Base-by-base conservation (phyloP, 2,113 vertebrate genomes). In the Mormoops blainvillei region DNA sequence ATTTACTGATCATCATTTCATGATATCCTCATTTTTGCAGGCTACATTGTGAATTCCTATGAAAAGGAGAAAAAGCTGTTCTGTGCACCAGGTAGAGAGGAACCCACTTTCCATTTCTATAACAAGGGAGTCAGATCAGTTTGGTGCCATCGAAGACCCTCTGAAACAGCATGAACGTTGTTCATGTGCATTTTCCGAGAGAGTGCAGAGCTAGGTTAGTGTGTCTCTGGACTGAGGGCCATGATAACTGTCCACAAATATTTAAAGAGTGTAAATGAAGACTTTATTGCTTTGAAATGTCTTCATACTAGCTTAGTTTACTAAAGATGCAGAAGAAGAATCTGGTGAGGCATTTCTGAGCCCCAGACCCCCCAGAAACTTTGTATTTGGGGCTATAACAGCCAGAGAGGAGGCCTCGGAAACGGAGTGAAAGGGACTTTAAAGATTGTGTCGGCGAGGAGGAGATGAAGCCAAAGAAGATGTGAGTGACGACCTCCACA, bases 261-360 rank as follows among this genome's bases (percentile, higher is more conserved):
- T 70, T 96, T 95, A 86, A 82, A 94, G 74, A 74, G 85, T 96
- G 56, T 50, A 94, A 94, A 78, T 91, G 87, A 97, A 81, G 87
- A 48, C 85, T 87, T 56, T 65, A 73, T 74, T 73, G 77, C 76
- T 88, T 95, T 94, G 73, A 90, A 87, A 78, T 31, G 43, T 82
- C 77, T 85, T 65, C 38, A 36, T 73, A 63, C 38, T 80, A 65
- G 76, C 20, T 90, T 38, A n/a, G 61, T 91, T 94, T 92, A 82
- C 50, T 85, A 81, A 97, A 94, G 77, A 74, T 41, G 77, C 22
- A 78, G 73, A 48, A 63, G 65, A 67, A 67, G 84, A 54, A 8
- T 86, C 19, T 45, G 45, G 45, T 33, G 81, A 94, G n/a, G 41
- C 33, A 81, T 52, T 71, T 84, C 84, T 84, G 84, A 84, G n/a